Conservation (phyloP, 2,113 vertebrate genomes). For the Rissa tridactyla region DNA sequence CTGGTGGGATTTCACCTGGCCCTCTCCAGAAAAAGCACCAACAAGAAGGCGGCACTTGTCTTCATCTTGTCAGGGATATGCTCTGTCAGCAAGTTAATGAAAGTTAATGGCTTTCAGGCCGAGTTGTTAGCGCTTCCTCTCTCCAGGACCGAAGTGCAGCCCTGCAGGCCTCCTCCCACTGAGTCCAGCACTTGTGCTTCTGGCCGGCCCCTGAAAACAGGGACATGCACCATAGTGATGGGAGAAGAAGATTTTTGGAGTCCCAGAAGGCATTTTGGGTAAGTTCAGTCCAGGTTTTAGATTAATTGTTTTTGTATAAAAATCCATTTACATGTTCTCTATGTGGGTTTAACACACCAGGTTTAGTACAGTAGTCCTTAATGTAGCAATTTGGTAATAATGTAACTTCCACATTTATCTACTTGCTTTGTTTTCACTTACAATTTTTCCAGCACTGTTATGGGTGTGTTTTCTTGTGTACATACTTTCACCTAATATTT, state of each 20-base stretch:
- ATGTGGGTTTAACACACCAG: neutral
- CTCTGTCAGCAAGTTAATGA: neutral
- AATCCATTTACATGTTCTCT: neutral
- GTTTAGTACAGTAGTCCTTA: neutral
- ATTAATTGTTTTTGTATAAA: neutral
- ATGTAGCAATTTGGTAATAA: neutral
- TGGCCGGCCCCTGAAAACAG: neutral
- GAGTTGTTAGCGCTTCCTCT: neutral
- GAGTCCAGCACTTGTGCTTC: neutral
- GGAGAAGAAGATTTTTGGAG: neutral
- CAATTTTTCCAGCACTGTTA: neutral
- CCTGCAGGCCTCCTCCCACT: neutral
- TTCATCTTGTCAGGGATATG: neutral
- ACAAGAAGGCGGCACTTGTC: rapidly evolving
- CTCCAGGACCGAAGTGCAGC: neutral
- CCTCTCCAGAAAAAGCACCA: neutral
- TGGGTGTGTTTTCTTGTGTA: neutral
- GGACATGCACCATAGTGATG: rapidly evolving
- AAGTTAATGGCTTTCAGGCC: neutral
- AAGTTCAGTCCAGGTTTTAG: neutral
- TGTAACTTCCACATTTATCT: neutral
- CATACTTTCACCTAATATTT: neutral
- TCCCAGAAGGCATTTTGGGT: neutral
- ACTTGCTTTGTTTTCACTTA: neutral
- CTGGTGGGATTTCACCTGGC: neutral